Conservation (phyloP, 2,888 invertebrate species). For the Cantharis nigra region DNA sequence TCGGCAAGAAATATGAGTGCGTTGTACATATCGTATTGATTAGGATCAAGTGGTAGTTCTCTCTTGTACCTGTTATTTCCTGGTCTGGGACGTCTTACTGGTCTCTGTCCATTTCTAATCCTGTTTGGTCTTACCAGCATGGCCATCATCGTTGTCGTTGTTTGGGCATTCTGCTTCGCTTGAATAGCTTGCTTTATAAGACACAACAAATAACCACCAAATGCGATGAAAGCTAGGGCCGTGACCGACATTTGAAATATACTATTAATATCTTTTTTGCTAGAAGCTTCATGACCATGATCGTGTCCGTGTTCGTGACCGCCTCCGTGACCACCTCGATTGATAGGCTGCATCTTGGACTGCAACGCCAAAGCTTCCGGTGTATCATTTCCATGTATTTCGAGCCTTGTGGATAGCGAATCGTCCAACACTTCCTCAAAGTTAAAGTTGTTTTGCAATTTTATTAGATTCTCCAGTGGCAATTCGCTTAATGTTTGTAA, state of each 20-base stretch:
- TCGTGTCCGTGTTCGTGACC: slow-evolving; percentile 35
- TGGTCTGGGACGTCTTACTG: slow-evolving; percentile 31
- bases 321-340: slow-evolving; percentile 43
- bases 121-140: slow-evolving; percentile 21
- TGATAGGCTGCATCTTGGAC: slow-evolving; percentile 39
- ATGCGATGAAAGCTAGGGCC: slow-evolving; percentile 79
- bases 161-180: slow-evolving; percentile 58
- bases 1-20: slow-evolving; percentile 61
- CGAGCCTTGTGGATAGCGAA: slow-evolving; percentile 2
- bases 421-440: slow-evolving; percentile 18
- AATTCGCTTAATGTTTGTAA: slow-evolving; percentile 68
- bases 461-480: slow-evolving; percentile 70
- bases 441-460: slow-evolving; percentile 60
- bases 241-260: slow-evolving; percentile 80
- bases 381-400: background rate
- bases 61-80: slow-evolving; percentile 22
- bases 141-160: slow-evolving; percentile 43
- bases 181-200: slow-evolving; percentile 77
- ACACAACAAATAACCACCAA: slow-evolving; percentile 81
- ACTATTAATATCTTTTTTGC: slow-evolving; percentile 61
- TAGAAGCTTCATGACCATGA: slow-evolving; percentile 54
- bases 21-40: slow-evolving; percentile 59
- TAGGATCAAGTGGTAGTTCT: slow-evolving; percentile 43
- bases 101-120: slow-evolving; percentile 34
- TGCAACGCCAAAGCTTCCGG: slow-evolving; percentile 47